A percentile compares a stretch with the other conserved stretches of the same genome.
These are phyloP conservation scores for Pocillopora meandrina DNA, from an alignment of 92 coral and sea anemone genomes.

Conservation along the genomic window DNA sequence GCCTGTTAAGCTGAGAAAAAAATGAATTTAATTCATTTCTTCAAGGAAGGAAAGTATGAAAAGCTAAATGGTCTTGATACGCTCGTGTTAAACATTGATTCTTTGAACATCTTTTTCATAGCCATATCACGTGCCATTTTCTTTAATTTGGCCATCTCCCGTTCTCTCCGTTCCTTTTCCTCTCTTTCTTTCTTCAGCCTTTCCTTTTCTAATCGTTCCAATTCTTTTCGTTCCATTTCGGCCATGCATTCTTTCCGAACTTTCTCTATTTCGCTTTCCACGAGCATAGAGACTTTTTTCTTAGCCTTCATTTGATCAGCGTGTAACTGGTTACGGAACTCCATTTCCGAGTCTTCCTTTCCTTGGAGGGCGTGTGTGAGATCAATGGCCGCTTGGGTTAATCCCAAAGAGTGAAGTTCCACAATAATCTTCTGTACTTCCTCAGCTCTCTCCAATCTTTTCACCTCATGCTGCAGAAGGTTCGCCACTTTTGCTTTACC, in stretches of 20 bases:
- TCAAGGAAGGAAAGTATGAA: conserved; percentile 65
- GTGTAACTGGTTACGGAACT: conserved; percentile 46
- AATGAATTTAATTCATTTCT: conserved; percentile 5
- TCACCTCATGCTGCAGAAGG: conserved; percentile 68
- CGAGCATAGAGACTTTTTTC: conserved; percentile 31
- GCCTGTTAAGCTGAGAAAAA: too few species aligned
- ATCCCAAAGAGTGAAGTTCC: conserved; percentile 62
- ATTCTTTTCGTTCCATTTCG: conserved; percentile 56
- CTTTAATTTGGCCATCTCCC: conserved; percentile 55
- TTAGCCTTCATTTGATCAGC: conserved; percentile 50
- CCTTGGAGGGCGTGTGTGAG: conserved; percentile 72
- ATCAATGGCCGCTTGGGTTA: conserved; percentile 61
- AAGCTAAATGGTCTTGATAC: conserved; percentile 70
- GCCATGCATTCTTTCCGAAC: conserved; percentile 62
- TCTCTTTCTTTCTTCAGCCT: conserved; percentile 47
- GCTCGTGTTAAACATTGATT: conserved; percentile 47
- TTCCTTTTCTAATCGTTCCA: conserved; percentile 54
- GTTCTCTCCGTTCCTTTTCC: conserved; percentile 55
- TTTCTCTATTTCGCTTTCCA: conserved; percentile 52
- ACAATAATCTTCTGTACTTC: conserved; percentile 77
- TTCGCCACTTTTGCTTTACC: conserved; percentile 66
- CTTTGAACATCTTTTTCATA: conserved; percentile 57
- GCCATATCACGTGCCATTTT: conserved; percentile 67
- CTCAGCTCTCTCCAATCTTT: conserved; percentile 73
- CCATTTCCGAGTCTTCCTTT: conserved; percentile 65